Base-by-base conservation (phyloP, 2,888 invertebrate species). In the Drosophila pegasa region DNA sequence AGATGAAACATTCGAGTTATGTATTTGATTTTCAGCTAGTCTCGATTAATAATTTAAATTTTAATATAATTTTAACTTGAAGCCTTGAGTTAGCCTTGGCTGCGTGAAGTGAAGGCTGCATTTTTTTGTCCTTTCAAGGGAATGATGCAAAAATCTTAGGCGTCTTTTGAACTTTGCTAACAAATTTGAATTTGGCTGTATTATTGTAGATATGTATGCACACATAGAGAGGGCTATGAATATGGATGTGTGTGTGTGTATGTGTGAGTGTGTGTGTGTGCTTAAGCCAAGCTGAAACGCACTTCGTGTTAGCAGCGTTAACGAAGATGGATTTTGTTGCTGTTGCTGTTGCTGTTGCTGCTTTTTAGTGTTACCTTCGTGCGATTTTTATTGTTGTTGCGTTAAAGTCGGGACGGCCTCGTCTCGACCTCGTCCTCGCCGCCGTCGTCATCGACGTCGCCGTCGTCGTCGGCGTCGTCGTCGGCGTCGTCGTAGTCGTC, bases 251-350 rank as follows among this genome's bases (percentile, higher is more conserved):
- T 57, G 18, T 45, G 27, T 56, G 31, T 41, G 37, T 54, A 25
- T 47, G 31, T 31, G 31, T 45, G n/a, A n/a, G n/a, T 37, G 14
- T 41, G 37, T 54, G 20, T 47, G 31, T 31, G 31, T 45, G n/a
- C 37, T 31, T 40, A 60, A 40, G 22, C 29, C 29, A 47, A 43
- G 31, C 59, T 55, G 62, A 65, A 78, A 83, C 88, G 88, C 81
- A 87, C 75, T 85, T 88, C 76, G 80, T 82, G 80, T 67, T 68
- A 56, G 62, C 59, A 78, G 82, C 70, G 80, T 72, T 82, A 79
- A 88, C 86, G 69, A 83, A 82, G 83, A 86, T 81, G 86, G 67
- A 85, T 82, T 85, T 84, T 80, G 43, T 16, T 9, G 16, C 27
- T 45, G 25, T 25, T 25, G 3, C 25, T 25, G 6, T 25, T 25